Conservation (phyloP, 1,140 invertebrate species). For the Olivierus martensii region DNA sequence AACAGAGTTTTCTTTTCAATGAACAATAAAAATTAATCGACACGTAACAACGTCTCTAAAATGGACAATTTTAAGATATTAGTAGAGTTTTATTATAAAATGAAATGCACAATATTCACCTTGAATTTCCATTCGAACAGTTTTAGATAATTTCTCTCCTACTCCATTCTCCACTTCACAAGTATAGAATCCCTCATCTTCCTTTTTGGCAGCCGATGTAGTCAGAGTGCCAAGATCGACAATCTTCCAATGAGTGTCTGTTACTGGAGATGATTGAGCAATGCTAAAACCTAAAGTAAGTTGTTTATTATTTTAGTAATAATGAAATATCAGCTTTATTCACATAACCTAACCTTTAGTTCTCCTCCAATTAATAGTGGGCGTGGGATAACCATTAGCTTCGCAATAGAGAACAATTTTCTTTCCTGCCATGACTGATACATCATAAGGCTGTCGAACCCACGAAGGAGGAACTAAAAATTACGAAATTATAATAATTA, state of each 20-base stretch:
- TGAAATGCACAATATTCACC: conserved; percentile 1
- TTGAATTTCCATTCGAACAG: conserved; percentile 12
- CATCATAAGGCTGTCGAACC: too few relatives aligned
- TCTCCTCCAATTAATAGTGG: conserved; percentile 59
- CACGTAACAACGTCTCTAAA: too few relatives aligned
- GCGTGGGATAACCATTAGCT: conserved; percentile 71
- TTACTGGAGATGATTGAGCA: conserved; percentile 5
- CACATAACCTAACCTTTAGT: conserved; percentile 10
- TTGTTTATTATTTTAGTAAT: too few relatives aligned
- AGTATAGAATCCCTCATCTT: too few relatives aligned
- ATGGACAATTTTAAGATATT: too few relatives aligned
- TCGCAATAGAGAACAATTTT: conserved; percentile 88
- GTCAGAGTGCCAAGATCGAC: conserved; percentile 8
- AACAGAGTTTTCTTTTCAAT: too few relatives aligned
- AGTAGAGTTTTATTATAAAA: too few relatives aligned
- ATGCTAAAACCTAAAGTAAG: conserved; percentile 10
- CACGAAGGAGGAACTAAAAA: too few relatives aligned
- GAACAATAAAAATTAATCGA: too few relatives aligned
- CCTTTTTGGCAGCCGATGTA: conserved; percentile 10
- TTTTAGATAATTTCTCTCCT: conserved; percentile 10
- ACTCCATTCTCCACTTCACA: conserved; percentile 10
- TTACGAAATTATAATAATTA: too few relatives aligned
- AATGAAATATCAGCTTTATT: too few relatives aligned
- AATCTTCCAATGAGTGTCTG: conserved; percentile 3
- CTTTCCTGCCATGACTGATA: too few relatives aligned